phyloP scores from a whole-genome alignment of 2,113 vertebrate genomes.

The Taxidea taxus region DNA sequence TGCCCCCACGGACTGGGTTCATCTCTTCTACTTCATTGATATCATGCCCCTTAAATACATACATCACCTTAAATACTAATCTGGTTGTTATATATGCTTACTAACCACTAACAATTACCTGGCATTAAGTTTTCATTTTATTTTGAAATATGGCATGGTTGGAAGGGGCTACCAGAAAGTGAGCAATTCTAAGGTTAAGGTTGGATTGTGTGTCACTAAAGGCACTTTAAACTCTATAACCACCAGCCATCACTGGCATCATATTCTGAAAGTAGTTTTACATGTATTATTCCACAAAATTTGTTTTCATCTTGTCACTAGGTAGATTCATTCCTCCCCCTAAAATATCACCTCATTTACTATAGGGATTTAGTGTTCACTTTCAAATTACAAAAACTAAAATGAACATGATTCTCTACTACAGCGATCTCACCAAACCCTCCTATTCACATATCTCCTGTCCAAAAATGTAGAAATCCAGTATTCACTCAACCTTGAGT shows the following conservation, averaged over 20 bases:
- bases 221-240: background rate
- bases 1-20: background rate
- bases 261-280: constrained; percentile 5
- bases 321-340: background rate
- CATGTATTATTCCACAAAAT: constrained; percentile 14
- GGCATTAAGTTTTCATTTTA: constrained; percentile 38
- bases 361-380: background rate
- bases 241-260: background rate
- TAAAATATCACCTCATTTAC: background rate
- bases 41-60: background rate
- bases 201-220: background rate
- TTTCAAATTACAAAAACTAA: constrained; percentile 47
- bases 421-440: background rate
- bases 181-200: background rate
- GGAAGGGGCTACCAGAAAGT: background rate
- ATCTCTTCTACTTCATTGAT: background rate
- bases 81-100: background rate
- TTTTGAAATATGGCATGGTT: constrained; percentile 21
- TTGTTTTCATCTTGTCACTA: background rate
- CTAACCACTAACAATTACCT: background rate
- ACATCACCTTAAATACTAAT: background rate
- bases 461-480: constrained; percentile 11
- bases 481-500: background rate
- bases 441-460: background rate
- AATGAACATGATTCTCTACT: background rate